Percentiles rank a stretch among this genome's conserved stretches.
Evolutionary conservation across 2,888 invertebrate species (phyloP).

Genomic region (Parnassius orleans): DNA sequence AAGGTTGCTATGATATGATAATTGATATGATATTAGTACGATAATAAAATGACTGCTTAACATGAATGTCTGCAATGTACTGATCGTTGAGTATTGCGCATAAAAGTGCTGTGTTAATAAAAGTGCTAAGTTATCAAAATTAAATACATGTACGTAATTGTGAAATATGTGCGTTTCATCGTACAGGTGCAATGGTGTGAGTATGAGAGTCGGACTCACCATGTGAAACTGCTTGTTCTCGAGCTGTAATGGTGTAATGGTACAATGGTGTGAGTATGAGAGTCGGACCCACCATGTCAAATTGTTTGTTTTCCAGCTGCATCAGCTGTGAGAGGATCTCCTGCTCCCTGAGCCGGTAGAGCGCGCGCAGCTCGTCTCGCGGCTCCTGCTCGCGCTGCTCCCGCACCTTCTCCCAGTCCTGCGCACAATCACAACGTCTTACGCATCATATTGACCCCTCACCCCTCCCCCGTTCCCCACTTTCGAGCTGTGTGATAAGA

Average conservation of each 20-base stretch:
- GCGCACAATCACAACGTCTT: conserved; percentile 16
- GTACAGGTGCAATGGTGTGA: too few species aligned
- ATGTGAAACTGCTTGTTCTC: conserved; percentile 81
- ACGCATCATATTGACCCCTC: too few species aligned
- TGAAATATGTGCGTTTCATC: too few species aligned
- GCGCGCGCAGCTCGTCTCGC: conserved; percentile 64
- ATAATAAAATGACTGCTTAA: too few species aligned
- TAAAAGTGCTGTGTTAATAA: too few species aligned
- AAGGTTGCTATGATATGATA: too few species aligned
- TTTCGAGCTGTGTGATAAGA: conserved; percentile 36
- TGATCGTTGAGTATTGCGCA: too few species aligned
- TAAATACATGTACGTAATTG: neutral
- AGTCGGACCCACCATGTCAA: conserved; percentile 73
- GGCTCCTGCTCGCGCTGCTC: conserved; percentile 61
- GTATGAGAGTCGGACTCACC: conserved; percentile 53
- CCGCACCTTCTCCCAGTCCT: conserved; percentile 77
- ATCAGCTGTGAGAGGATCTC: conserved; percentile 80
- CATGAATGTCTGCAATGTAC: too few species aligned
- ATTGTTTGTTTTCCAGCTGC: conserved; percentile 81
- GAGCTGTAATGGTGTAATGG: conserved; percentile 63
- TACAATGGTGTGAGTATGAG: too few species aligned
- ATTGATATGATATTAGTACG: too few species aligned
- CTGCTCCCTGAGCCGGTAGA: conserved; percentile 73
- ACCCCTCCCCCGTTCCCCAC: too few species aligned
- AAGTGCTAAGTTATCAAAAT: neutral